These are phyloP conservation scores for Chanos chanos DNA, from an alignment of 2,797 vertebrate genomes.

Conservation along the genomic window DNA sequence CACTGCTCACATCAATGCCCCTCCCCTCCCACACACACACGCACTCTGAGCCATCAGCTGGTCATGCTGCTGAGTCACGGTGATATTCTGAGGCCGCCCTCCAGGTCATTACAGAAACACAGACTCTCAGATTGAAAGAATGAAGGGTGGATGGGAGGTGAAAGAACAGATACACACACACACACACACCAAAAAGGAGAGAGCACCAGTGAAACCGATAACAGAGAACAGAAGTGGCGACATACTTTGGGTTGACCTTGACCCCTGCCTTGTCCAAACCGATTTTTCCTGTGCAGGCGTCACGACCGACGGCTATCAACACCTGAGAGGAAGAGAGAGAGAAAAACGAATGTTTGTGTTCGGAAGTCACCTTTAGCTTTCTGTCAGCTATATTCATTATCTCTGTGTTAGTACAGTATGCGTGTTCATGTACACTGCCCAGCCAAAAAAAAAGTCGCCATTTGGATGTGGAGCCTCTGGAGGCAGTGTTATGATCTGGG, in stretches of 20 bases:
- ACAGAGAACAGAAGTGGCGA: slow-evolving; percentile 21
- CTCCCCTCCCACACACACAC: background rate
- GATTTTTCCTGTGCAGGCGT: slow-evolving; percentile 88
- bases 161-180: background rate
- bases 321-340: slow-evolving; percentile 69
- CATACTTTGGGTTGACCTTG: slow-evolving; percentile 85
- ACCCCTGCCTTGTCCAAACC: slow-evolving; percentile 87
- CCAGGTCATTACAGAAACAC: background rate
- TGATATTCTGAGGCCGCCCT: slow-evolving; percentile 46
- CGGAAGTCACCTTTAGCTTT: no score
- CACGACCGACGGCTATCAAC: slow-evolving; percentile 88
- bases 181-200: background rate
- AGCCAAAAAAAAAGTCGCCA: no score
- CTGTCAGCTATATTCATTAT: no score
- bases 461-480: no score
- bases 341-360: background rate
- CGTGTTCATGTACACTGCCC: no score
- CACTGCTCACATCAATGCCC: no score
- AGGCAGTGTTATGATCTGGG: no score
- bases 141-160: background rate
- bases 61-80: slow-evolving; percentile 68
- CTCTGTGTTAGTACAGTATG: no score
- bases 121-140: background rate
- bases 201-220: background rate
- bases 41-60: background rate